Evolutionary conservation across 2,797 vertebrate species (phyloP).

Genomic region (Iguana delicatissima): DNA sequence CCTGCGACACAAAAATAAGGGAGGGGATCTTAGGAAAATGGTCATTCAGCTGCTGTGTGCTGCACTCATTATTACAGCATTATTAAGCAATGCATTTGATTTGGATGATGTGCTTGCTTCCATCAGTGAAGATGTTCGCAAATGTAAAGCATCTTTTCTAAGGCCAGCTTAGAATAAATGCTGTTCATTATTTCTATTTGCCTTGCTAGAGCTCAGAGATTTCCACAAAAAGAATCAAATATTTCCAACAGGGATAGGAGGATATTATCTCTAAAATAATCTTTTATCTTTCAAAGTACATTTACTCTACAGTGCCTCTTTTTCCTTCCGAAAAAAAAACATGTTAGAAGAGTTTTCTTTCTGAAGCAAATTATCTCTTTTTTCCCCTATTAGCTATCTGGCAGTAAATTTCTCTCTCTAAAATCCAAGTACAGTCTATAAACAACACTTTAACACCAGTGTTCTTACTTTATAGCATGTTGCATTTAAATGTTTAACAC

Average conservation of each 20-base stretch:
- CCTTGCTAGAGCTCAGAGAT: constrained; percentile 25
- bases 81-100: constrained; percentile 30
- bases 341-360: constrained; percentile 15
- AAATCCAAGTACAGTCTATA: constrained; percentile 31
- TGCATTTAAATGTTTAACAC: constrained; percentile 12
- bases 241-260: not conserved
- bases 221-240: not conserved
- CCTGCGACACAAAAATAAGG: constrained; percentile 19
- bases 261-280: not conserved
- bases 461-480: constrained; percentile 17
- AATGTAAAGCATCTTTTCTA: constrained; percentile 46
- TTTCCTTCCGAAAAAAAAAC: not conserved
- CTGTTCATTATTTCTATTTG: not conserved
- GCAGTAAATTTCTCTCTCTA: not conserved
- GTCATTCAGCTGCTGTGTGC: constrained; percentile 19
- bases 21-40: constrained; percentile 8
- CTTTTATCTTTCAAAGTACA: not conserved
- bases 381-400: not conserved
- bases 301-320: not conserved
- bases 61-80: not conserved
- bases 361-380: not conserved
- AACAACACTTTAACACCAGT: not conserved
- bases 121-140: constrained; percentile 36
- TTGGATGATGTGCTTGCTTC: constrained; percentile 29
- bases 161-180: not conserved